These are phyloP conservation scores for Diplodus sargus DNA, from an alignment of 2,797 vertebrate genomes.

Conservation along the genomic window DNA sequence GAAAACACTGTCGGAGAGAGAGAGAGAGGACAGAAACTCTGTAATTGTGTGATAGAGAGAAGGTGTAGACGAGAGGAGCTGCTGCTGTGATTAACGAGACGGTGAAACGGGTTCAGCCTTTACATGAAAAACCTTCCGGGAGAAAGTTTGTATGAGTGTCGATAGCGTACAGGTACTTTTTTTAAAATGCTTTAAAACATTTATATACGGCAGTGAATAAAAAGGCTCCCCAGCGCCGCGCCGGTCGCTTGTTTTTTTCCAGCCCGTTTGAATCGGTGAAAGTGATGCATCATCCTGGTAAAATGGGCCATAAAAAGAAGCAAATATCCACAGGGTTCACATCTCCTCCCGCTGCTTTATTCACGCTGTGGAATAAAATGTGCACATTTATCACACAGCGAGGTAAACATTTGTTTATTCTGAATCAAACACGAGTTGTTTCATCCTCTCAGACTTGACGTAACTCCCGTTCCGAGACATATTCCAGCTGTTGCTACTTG, in stretches of 20 bases:
- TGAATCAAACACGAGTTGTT: background rate
- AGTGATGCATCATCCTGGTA: slow-evolving; percentile 45
- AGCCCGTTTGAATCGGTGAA: background rate
- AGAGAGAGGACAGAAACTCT: slow-evolving; percentile 18
- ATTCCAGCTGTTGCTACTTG: background rate
- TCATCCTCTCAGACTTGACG: background rate
- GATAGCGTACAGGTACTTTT: slow-evolving; percentile 30
- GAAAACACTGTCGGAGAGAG: background rate
- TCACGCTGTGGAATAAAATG: slow-evolving; percentile 7
- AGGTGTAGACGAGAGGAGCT: slow-evolving; percentile 23
- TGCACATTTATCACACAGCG: slow-evolving; percentile 38
- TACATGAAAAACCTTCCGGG: background rate
- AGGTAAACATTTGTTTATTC: background rate
- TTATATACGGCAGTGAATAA: background rate
- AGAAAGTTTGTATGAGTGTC: slow-evolving; percentile 44
- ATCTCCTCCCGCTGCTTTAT: slow-evolving; percentile 22
- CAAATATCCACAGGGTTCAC: slow-evolving; percentile 16
- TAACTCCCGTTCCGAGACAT: background rate
- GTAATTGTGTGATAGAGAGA: slow-evolving; percentile 43
- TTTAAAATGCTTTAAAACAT: slow-evolving; percentile 39
- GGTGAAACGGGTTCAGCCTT: slow-evolving; percentile 13
- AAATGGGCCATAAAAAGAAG: background rate
- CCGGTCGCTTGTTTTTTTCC: background rate
- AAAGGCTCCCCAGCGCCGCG: background rate
- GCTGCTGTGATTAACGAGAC: slow-evolving; percentile 69